These are phyloP conservation scores for Solen grandis DNA, from an alignment of 1,140 invertebrate species.

Conservation along the genomic window DNA sequence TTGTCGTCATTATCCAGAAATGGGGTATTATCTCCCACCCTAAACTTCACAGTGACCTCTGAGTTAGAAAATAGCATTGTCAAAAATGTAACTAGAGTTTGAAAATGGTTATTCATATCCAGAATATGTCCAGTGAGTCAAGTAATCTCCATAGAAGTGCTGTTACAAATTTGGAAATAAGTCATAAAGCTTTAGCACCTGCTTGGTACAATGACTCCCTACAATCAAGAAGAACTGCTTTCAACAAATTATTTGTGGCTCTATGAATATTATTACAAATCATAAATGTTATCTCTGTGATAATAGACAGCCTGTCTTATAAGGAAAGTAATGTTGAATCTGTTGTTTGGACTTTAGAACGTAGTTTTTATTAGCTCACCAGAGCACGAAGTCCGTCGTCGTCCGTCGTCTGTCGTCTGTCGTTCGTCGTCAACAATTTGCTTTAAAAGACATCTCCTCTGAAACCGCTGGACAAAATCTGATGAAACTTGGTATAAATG, in stretches of 20 bases:
- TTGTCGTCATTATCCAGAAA: slow-evolving; percentile 4
- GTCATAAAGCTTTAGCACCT: slow-evolving; percentile 49
- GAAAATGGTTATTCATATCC: slow-evolving; percentile 30
- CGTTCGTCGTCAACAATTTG: too few species aligned
- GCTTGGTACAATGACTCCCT: slow-evolving; percentile 19
- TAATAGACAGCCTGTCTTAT: slow-evolving; percentile 24
- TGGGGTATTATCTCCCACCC: slow-evolving; percentile 1
- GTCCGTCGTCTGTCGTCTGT: too few species aligned
- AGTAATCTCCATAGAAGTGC: slow-evolving; percentile 49
- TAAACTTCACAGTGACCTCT: background rate
- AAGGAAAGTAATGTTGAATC: slow-evolving; percentile 56
- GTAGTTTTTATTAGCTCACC: too few species aligned
- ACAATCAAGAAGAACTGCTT: slow-evolving; percentile 37
- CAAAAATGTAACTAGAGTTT: slow-evolving; percentile 4
- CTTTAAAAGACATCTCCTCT: too few species aligned
- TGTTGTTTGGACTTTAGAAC: slow-evolving; percentile 25
- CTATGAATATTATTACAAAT: slow-evolving; percentile 31
- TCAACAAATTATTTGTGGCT: slow-evolving; percentile 14
- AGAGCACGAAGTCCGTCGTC: too few species aligned
- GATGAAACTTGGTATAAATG: too few species aligned
- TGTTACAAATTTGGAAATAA: slow-evolving; percentile 49
- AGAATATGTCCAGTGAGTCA: slow-evolving; percentile 47
- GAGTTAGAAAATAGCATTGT: background rate
- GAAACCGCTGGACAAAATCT: too few species aligned
- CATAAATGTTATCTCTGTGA: background rate